These are phyloP conservation scores for Byasa hedistus DNA, from an alignment of 2,888 invertebrate species.

Conservation along the genomic window DNA sequence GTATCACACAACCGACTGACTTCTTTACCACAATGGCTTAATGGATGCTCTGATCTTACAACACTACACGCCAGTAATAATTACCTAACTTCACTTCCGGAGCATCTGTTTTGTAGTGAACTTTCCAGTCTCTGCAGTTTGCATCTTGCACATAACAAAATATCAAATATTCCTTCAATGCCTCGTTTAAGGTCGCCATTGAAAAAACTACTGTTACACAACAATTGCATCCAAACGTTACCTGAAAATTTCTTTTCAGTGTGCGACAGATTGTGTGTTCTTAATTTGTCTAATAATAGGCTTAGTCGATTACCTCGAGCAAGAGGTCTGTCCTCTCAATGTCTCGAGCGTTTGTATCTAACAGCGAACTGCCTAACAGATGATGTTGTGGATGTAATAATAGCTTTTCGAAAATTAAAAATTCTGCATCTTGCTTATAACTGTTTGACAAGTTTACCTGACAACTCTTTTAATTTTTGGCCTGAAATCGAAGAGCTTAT, in stretches of 20 bases:
- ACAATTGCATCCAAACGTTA: constrained; percentile 86
- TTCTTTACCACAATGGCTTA: constrained; percentile 87
- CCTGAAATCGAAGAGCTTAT: constrained; percentile 89
- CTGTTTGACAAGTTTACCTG: constrained; percentile 85
- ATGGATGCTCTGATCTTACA: constrained; percentile 85
- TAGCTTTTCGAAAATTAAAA: constrained; percentile 82
- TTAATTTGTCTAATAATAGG: constrained; percentile 90
- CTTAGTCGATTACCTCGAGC: constrained; percentile 84
- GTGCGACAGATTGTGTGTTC: constrained; percentile 81
- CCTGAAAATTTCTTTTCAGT: constrained; percentile 88
- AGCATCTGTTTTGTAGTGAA: constrained; percentile 87
- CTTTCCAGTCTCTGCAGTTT: constrained; percentile 85
- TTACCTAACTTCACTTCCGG: constrained; percentile 83
- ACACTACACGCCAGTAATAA: constrained; percentile 89
- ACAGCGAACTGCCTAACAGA: constrained; percentile 89
- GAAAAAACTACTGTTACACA: constrained; percentile 86
- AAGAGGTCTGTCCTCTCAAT: constrained; percentile 80
- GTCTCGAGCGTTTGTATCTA: constrained; percentile 84
- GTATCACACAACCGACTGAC: constrained; percentile 88
- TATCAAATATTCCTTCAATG: constrained; percentile 86
- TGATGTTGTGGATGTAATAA: constrained; percentile 83
- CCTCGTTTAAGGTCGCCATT: constrained; percentile 82
- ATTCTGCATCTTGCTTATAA: constrained; percentile 90
- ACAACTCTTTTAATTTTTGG: constrained; percentile 87
- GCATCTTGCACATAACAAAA: constrained; percentile 88